These are phyloP conservation scores for Zoanthus sociatus DNA, from an alignment of 92 coral and sea anemone genomes.

Conservation along the genomic window DNA sequence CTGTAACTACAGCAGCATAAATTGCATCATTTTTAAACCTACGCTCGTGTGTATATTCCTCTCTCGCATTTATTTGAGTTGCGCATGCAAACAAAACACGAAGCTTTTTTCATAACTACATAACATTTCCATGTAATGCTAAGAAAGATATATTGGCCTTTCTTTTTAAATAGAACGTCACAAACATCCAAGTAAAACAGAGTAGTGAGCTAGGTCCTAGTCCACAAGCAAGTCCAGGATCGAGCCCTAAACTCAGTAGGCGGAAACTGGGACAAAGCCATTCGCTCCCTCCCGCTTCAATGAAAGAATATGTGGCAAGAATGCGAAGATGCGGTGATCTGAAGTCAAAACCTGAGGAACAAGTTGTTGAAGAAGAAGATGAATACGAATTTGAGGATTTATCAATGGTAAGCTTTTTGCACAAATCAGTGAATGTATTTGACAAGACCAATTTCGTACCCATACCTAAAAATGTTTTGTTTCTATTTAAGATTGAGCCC, in stretches of 20 bases:
- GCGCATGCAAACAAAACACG: no score
- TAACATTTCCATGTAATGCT: no score
- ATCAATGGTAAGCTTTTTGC: constrained; percentile 14
- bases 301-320: constrained; percentile 71
- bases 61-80: no score
- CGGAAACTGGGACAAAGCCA: constrained; percentile 77
- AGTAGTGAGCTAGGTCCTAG: constrained; percentile 7
- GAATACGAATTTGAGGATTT: constrained; percentile 43
- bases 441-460: background rate
- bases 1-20: no score
- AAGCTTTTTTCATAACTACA: no score
- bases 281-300: constrained; percentile 78
- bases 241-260: constrained; percentile 52
- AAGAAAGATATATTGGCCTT: background rate
- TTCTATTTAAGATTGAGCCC: background rate
- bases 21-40: no score
- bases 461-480: background rate
- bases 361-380: constrained; percentile 63
- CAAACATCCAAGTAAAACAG: background rate
- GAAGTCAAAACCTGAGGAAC: constrained; percentile 56
- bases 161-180: background rate
- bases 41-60: no score
- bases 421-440: background rate
- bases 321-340: constrained; percentile 22
- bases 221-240: constrained; percentile 60